phyloP scores from a whole-genome alignment of 1,140 invertebrate genomes.

The Mycetomoellerius zeteki region DNA sequence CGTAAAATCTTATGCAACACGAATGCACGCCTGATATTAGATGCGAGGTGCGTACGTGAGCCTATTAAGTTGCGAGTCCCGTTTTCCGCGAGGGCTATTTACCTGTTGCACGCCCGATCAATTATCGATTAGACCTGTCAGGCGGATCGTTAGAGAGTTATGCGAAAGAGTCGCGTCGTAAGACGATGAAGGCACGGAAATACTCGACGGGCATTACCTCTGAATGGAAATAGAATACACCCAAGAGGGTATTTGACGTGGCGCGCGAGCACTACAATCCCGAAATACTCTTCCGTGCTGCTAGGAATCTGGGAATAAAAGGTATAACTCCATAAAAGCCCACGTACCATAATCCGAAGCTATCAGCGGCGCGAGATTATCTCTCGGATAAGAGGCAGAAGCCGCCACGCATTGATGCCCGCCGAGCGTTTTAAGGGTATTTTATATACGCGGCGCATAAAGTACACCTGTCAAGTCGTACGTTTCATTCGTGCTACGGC shows the following conservation, averaged over 20 bases:
- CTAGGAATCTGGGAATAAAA: constrained; percentile 30
- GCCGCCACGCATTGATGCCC: constrained; percentile 44
- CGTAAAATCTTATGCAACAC: not conserved
- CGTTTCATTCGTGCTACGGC: constrained; percentile 68
- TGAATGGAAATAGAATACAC: constrained; percentile 1
- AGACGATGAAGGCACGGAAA: not conserved
- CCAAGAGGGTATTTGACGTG: not conserved
- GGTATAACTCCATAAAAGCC: constrained; percentile 6
- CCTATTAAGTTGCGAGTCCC: constrained; percentile 50
- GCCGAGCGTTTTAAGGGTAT: constrained; percentile 54
- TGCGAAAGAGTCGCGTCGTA: constrained; percentile 20
- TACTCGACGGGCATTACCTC: not conserved
- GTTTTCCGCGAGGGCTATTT: constrained; percentile 45
- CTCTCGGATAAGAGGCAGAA: constrained; percentile 37
- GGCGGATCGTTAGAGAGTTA: constrained; percentile 43
- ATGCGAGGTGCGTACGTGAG: constrained; percentile 18
- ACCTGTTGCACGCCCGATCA: constrained; percentile 56
- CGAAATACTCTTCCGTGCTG: not conserved
- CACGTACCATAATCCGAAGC: constrained; percentile 17
- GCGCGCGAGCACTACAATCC: not conserved
- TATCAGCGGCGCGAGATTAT: constrained; percentile 51
- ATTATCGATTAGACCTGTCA: constrained; percentile 52
- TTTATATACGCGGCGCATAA: constrained; percentile 47
- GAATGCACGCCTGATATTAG: constrained; percentile 21
- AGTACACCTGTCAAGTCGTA: constrained; percentile 74